Evolutionary conservation across 2,113 vertebrate genomes (phyloP).

Genomic region (Rhombomys opimus): DNA sequence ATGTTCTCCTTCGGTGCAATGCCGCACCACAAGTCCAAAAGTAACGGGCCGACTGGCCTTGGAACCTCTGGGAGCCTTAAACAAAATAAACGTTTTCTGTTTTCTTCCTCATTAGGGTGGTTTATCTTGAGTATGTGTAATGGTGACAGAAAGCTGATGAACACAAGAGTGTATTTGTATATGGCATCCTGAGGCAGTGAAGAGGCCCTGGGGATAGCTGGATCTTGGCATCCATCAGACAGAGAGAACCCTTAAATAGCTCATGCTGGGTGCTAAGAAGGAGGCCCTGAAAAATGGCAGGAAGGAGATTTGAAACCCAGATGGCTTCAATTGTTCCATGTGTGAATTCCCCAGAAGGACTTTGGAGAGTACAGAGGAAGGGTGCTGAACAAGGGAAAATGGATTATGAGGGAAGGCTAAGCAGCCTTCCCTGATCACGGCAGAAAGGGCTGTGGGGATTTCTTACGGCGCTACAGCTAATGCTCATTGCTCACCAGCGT

Average conservation of each 20-base stretch:
- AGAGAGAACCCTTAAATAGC: neutral
- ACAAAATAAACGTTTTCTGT: neutral
- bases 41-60: neutral
- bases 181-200: neutral
- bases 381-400: neutral
- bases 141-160: neutral
- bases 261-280: neutral
- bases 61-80: neutral
- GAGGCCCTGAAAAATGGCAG: neutral
- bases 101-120: neutral
- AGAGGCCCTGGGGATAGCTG: neutral
- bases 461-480: neutral
- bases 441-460: neutral
- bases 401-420: neutral
- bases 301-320: neutral
- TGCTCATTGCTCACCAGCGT: neutral
- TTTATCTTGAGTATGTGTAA: neutral
- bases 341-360: neutral
- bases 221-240: neutral
- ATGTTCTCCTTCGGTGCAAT: rapidly evolving
- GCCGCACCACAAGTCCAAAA: neutral
- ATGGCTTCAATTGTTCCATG: neutral
- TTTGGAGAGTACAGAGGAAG: neutral
- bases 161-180: neutral
- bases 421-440: neutral